A percentile compares a stretch with the other conserved stretches of the same genome.
These are phyloP conservation scores for Melinaea menophilus DNA, from an alignment of 2,888 invertebrate genomes.

Conservation along the genomic window DNA sequence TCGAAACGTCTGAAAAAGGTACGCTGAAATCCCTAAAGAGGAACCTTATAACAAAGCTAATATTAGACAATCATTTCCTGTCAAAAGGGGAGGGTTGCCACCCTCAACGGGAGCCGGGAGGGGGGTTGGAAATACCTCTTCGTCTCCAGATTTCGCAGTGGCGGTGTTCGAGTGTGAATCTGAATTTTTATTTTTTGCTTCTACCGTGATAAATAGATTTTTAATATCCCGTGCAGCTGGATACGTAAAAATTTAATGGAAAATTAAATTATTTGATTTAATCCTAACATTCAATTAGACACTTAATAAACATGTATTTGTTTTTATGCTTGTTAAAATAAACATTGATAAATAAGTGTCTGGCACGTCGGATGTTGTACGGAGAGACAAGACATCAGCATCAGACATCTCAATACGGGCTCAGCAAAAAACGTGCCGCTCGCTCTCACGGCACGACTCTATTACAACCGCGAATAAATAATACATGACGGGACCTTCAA, in stretches of 20 bases:
- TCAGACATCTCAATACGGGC: constrained; percentile 75
- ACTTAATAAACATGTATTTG: not conserved
- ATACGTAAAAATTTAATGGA: constrained; percentile 50
- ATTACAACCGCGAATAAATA: constrained; percentile 76
- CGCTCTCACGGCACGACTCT: constrained; percentile 76
- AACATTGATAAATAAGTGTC: constrained; percentile 64
- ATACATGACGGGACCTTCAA: constrained; percentile 76
- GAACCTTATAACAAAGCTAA: constrained; percentile 76
- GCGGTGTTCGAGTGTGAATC: constrained; percentile 70
- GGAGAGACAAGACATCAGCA: constrained; percentile 74
- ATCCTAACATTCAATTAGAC: too few species aligned
- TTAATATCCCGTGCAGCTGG: constrained; percentile 69
- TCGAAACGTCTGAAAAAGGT: constrained; percentile 33
- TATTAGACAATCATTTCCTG: constrained; percentile 78
- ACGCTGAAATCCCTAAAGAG: constrained; percentile 61
- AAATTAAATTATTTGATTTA: constrained; percentile 38
- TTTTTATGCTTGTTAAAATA: constrained; percentile 37
- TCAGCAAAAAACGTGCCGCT: constrained; percentile 72
- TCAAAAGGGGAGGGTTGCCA: constrained; percentile 67
- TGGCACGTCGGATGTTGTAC: constrained; percentile 66
- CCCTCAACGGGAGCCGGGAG: constrained; percentile 48
- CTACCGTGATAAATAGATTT: constrained; percentile 70
- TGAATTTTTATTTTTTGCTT: constrained; percentile 70
- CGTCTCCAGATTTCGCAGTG: constrained; percentile 70
- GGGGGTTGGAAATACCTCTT: constrained; percentile 62